Evolutionary conservation across 2,113 vertebrate species (phyloP), one percentile per base, ranked within the genome.

Genomic region (Pseudopodoces humilis): DNA sequence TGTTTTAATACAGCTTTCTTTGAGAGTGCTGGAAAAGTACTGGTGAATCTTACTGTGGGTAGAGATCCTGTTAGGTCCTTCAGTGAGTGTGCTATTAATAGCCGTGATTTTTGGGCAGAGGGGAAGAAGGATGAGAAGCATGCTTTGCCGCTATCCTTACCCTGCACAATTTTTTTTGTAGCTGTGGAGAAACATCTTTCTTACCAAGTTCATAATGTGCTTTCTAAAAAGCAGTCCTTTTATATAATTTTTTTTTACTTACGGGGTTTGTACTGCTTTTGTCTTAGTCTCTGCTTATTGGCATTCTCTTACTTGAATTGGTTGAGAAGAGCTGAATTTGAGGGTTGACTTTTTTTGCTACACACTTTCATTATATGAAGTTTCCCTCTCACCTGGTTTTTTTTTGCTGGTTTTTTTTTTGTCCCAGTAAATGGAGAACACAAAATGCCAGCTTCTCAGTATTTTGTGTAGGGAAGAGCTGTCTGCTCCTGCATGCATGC

Each of bases 81-180:
- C 83, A 81, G 79, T 43, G 81, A 70, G 62, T 35, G 52, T 76
- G 53, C 86, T 89, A 69, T 84, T 96, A 95, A 89, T 95, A 95
- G 93, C 58, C 43, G 13, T 59, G 35, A 3, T 37, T 79, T 96
- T 89, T 69, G 88, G 93, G 77, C 89, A 60, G 75, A 83, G 67
- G 81, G 63, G 79, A 88, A 90, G 90, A 79, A 75, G 91, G 72
- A 86, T 82, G 84, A 87, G 86, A 91, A 62, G 44, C 60, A 4
- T 52, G 19, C 62, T 87, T 87, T 95, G 53, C 82, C 53, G 18
- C 41, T 76, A 7, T 37, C 65, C 46, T 7, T 90, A 50, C 46
- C 27, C 35, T 93, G 76, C 64, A 63, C 2, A 5, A 28, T 93
- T 83, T 93, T 50, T 47, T 47, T 88, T 88, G 49, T 92, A 92